Conservation (phyloP, 2,113 vertebrate species). For the Syngnathus floridae region DNA sequence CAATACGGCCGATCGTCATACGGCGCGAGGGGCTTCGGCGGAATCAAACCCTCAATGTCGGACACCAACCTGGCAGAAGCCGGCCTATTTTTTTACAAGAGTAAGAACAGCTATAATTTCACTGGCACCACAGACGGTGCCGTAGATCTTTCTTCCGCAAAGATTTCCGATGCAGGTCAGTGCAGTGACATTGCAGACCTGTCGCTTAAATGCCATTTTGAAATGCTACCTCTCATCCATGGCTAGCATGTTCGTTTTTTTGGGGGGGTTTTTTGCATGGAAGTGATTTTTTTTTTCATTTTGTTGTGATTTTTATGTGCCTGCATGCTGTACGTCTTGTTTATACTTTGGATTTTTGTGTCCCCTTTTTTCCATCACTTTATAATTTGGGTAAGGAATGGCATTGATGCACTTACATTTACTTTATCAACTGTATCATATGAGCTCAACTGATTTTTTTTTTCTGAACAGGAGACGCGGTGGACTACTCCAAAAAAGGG, state of each 20-base stretch:
- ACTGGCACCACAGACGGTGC: constrained; percentile 84
- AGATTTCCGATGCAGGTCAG: constrained; percentile 91
- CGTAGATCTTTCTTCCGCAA: constrained; percentile 96
- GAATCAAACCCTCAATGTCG: constrained; percentile 97
- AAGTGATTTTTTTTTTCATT: constrained; percentile 43
- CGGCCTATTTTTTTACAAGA: constrained; percentile 91
- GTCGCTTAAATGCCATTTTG: constrained; percentile 81
- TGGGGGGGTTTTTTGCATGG: constrained; percentile 50
- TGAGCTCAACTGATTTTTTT: constrained; percentile 84
- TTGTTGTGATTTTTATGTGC: constrained; percentile 68
- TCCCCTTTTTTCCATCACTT: constrained; percentile 56
- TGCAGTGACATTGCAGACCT: constrained; percentile 83
- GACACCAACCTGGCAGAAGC: constrained; percentile 94
- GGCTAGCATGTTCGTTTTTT: constrained; percentile 52
- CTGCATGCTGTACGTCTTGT: constrained; percentile 79
- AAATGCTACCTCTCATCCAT: constrained; percentile 76
- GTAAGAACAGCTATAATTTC: constrained; percentile 95
- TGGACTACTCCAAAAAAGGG: constrained; percentile 98
- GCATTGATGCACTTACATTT: constrained; percentile 58
- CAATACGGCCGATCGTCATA: constrained; percentile 83
- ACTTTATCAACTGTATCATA: constrained; percentile 50
- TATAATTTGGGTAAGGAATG: constrained; percentile 73
- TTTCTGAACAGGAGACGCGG: constrained; percentile 90
- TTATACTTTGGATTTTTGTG: constrained; percentile 64
- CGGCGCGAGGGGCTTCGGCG: constrained; percentile 80